phyloP scores from a whole-genome alignment of 1,140 invertebrate genomes.

The Ceratitis capitata region DNA sequence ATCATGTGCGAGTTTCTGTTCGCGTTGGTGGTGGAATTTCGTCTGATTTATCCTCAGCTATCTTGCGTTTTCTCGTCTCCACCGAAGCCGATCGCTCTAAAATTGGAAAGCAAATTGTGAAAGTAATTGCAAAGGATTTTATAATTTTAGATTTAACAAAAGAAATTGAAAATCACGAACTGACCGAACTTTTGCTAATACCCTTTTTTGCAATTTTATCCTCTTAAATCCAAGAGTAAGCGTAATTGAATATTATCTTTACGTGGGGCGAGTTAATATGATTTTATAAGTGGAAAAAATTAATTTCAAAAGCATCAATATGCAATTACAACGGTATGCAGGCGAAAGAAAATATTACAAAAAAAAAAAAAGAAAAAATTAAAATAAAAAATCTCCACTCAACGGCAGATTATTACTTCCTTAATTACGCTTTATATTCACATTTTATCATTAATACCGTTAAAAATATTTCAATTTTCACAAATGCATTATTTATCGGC shows the following conservation, averaged over 20 bases:
- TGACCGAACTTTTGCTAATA: too few relatives aligned
- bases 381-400: not conserved
- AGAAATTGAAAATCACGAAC: too few relatives aligned
- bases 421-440: not conserved
- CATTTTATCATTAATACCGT: not conserved
- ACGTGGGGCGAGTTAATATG: not conserved
- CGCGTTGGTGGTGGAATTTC: too few relatives aligned
- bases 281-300: not conserved
- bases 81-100: too few relatives aligned
- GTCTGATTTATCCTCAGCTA: too few relatives aligned
- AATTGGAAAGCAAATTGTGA: too few relatives aligned
- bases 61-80: too few relatives aligned
- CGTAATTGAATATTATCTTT: not conserved
- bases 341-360: not conserved
- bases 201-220: too few relatives aligned
- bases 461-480: not conserved
- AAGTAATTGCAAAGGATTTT: too few relatives aligned
- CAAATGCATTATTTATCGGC: not conserved
- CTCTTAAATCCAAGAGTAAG: too few relatives aligned
- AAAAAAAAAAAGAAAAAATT: not conserved
- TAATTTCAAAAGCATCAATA: not conserved
- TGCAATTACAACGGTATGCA: not conserved
- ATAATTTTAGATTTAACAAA: too few relatives aligned
- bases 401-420: not conserved
- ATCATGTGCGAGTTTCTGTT: too few relatives aligned